Evolutionary conservation across 2,888 invertebrate genomes (phyloP), one percentile per base, ranked within the genome.

Genomic region (Drosophila planitibia): DNA sequence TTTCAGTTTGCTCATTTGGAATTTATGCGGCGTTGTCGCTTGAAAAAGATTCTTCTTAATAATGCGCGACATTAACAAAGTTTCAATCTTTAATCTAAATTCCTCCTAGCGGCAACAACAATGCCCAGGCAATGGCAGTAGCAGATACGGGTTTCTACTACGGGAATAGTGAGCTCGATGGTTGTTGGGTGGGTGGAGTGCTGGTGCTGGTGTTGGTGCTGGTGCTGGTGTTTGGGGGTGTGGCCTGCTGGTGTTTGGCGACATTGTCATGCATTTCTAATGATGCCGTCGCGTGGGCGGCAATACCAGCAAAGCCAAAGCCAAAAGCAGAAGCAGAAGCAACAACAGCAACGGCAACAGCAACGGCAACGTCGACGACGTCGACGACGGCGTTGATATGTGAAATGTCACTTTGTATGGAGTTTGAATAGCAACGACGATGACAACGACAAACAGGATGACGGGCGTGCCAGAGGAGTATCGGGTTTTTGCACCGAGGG

Each of bases 221-320:
- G 19, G 35, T 35, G 14, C 33, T 35, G 25, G 37, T 25, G 3
- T 4, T 68, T 47, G 55, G 28, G 7, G 54, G 71, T 52, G 62
- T 32, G 66, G 54, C 35, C 33, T 58, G n/a, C n/a, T 30, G 60
- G 37, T 30, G 44, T 60, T 60, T 65, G 66, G 70, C 72, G 71
- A 83, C 89, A 91, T 86, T 88, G 91, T 91, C 91, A 91, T 91
- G 89, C 90, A 91, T 91, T 89, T 86, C 86, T 91, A 91, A 91
- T 91, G 91, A 91, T 77, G 83, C 81, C 76, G 79, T 76, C 76
- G 82, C 77, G 74, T 69, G 75, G 79, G 76, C 66, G 72, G 35
- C 75, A 64, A 44, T 22, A 44, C 5, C 62, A 53, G 22, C 71
- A 61, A 44, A 41, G 10, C n/a, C 41, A 41, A 4, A 12, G 44